A percentile compares a stretch with the other conserved stretches of the same genome.
Evolutionary conservation across 2,113 vertebrate species (phyloP).

Genomic region (Campylomormyrus numenius): DNA sequence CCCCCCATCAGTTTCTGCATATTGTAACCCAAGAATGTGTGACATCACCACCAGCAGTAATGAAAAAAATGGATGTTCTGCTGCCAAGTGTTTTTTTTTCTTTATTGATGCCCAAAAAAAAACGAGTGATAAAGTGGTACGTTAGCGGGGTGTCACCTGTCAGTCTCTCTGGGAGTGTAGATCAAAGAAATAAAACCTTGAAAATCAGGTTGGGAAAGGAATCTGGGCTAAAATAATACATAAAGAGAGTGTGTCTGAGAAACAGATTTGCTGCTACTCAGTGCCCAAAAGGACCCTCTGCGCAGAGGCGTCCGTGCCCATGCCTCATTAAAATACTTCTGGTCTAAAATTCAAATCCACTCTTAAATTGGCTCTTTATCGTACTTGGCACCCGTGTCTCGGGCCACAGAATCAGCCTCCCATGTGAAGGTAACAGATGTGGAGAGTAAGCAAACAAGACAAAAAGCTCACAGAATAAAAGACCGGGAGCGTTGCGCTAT

Average conservation of each 20-base stretch:
- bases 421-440: background rate
- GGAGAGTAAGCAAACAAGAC: slow-evolving; percentile 3
- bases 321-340: slow-evolving; percentile 2
- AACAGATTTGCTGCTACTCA: background rate
- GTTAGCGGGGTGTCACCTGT: background rate
- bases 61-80: background rate
- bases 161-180: background rate
- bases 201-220: background rate
- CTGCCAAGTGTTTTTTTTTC: background rate
- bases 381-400: background rate
- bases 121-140: background rate
- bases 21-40: background rate
- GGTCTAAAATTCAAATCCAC: slow-evolving; percentile 13
- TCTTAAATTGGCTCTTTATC: slow-evolving; percentile 3
- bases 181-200: background rate
- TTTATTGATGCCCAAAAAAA: background rate
- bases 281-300: background rate
- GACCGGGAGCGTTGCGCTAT: background rate
- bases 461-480: background rate
- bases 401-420: background rate
- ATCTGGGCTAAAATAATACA: slow-evolving; percentile 8
- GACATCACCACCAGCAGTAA: background rate
- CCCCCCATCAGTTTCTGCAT: background rate
- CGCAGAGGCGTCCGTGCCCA: background rate
- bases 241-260: background rate